Percentiles rank a stretch among this genome's conserved stretches.
These are phyloP conservation scores for Dicranocentrus wangi DNA, from an alignment of 2,888 invertebrate species.

Conservation along the genomic window DNA sequence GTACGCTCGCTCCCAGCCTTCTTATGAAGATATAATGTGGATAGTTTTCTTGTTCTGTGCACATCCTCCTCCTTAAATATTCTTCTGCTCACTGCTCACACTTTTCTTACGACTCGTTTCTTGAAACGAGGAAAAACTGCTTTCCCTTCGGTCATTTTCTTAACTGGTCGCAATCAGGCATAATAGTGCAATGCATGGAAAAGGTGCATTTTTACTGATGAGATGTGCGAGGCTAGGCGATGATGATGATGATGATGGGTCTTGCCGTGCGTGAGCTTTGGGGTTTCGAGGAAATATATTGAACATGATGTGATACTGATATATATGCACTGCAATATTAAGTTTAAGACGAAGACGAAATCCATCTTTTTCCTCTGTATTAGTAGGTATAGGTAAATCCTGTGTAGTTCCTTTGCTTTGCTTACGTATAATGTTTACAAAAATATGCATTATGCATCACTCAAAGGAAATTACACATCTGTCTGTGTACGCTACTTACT, in stretches of 20 bases:
- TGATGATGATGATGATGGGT: neutral
- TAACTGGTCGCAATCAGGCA: neutral
- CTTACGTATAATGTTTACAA: slow-evolving; percentile 46
- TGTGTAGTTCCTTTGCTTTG: slow-evolving; percentile 25
- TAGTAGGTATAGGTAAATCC: slow-evolving; percentile 23
- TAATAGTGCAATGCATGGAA: neutral
- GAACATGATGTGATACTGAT: too few species aligned
- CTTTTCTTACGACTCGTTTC: neutral
- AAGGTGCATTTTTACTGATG: slow-evolving; percentile 11
- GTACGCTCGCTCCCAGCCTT: neutral
- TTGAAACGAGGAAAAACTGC: neutral
- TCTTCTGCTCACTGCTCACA: too few species aligned
- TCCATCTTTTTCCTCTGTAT: slow-evolving; percentile 6
- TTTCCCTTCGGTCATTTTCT: slow-evolving; percentile 9
- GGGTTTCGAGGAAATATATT: slow-evolving; percentile 22
- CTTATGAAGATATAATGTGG: neutral
- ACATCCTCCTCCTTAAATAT: too few species aligned
- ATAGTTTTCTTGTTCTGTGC: neutral
- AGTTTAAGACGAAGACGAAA: slow-evolving; percentile 2
- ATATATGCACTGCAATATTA: neutral
- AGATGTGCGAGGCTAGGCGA: too few species aligned
- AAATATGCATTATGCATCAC: slow-evolving; percentile 32
- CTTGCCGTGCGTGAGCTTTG: slow-evolving; percentile 14
- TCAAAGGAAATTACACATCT: slow-evolving; percentile 4
- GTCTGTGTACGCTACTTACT: neutral